phyloP scores from a whole-genome alignment of 2,113 vertebrate species.

The Lampris megalopsis region DNA sequence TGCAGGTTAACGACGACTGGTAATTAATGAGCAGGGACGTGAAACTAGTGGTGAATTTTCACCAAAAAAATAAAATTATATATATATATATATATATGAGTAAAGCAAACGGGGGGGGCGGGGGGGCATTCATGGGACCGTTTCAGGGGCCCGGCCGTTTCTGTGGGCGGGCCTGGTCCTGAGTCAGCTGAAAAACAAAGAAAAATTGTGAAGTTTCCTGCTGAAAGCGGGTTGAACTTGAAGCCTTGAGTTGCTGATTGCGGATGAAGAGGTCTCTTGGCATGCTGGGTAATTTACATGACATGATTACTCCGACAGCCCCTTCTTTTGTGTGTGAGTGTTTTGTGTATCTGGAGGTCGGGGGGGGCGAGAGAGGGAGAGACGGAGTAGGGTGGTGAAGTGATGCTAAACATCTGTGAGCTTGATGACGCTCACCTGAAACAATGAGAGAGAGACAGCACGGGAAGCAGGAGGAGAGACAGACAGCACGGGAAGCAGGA shows the following conservation, averaged over 20 bases:
- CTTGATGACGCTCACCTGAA: constrained; percentile 71
- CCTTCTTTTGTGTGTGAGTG: constrained; percentile 25
- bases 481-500: constrained; percentile 54
- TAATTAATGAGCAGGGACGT: too few species aligned
- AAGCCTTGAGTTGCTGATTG: constrained; percentile 67
- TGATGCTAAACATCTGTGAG: constrained; percentile 79
- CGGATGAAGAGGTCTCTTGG: constrained; percentile 76
- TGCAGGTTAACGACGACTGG: too few species aligned
- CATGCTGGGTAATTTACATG: constrained; percentile 75
- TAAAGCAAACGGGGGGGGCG: too few species aligned
- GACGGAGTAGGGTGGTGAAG: constrained; percentile 58
- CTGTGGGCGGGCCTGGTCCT: neutral
- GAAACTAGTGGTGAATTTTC: too few species aligned
- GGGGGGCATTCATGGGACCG: too few species aligned
- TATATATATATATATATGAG: too few species aligned
- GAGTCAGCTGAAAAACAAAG: constrained; percentile 29
- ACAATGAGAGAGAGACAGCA: constrained; percentile 41
- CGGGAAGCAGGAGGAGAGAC: constrained; percentile 25
- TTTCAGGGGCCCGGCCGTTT: too few species aligned
- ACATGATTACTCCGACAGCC: constrained; percentile 70
- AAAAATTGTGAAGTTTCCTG: constrained; percentile 36
- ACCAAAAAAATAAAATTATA: too few species aligned
- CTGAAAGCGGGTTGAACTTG: constrained; percentile 58
- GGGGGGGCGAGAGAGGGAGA: constrained; percentile 5
- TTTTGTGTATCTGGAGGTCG: neutral